phyloP scores from a whole-genome alignment of 2,113 vertebrate genomes.

The Motacilla alba region DNA sequence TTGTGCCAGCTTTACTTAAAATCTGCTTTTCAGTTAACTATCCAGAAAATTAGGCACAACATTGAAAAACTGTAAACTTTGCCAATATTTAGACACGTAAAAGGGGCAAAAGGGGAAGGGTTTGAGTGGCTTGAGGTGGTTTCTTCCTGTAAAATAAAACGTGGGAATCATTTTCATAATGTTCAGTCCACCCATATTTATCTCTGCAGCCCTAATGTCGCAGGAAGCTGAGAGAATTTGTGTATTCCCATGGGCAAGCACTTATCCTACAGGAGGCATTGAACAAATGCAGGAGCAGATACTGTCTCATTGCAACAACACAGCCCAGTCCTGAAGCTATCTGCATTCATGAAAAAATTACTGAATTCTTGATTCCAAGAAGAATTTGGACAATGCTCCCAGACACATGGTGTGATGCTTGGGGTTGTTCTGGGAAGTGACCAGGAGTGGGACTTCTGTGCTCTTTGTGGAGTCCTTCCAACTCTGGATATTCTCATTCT shows the following conservation, averaged over 20 bases:
- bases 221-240: background rate
- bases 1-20: background rate
- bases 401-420: background rate
- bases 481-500: background rate
- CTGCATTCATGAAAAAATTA: background rate
- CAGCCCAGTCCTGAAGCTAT: background rate
- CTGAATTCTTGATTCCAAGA: background rate
- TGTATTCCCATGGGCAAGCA: background rate
- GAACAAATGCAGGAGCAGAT: background rate
- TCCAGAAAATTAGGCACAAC: background rate
- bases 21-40: background rate
- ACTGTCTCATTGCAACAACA: background rate
- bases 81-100: background rate
- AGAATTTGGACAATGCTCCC: background rate
- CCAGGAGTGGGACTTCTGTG: background rate
- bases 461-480: background rate
- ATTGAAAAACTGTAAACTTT: background rate
- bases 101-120: accelerated
- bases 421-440: background rate
- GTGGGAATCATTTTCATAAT: background rate
- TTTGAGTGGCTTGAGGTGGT: background rate
- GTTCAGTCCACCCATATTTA: background rate
- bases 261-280: background rate
- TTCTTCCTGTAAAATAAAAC: background rate
- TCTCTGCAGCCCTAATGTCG: background rate